phyloP scores from a whole-genome alignment of 2,113 vertebrate species.

The Zapus hudsonius region DNA sequence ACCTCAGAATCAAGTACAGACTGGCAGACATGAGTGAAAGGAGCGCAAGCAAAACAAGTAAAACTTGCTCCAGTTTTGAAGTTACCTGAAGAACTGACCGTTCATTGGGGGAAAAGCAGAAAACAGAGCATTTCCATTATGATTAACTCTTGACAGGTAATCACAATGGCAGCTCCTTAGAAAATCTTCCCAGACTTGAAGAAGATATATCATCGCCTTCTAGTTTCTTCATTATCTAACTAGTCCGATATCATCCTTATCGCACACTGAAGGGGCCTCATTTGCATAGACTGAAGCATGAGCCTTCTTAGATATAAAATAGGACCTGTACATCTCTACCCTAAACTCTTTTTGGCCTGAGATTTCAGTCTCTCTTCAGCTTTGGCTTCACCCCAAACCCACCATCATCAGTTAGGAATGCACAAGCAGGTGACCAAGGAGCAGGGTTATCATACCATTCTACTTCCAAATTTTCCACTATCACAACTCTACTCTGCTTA shows the following conservation, averaged over 20 bases:
- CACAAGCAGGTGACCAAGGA: neutral
- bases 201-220: neutral
- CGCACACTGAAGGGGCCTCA: neutral
- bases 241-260: neutral
- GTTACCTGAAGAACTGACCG: neutral
- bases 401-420: neutral
- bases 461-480: neutral
- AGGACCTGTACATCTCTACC: neutral
- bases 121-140: neutral
- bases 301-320: conserved; percentile 17
- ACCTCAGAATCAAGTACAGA: neutral
- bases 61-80: neutral
- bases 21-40: neutral
- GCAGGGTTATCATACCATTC: neutral
- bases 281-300: neutral
- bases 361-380: neutral
- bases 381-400: neutral
- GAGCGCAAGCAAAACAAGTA: neutral
- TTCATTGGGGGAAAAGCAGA: conserved; percentile 27
- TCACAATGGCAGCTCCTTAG: neutral
- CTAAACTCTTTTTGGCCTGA: neutral
- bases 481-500: neutral
- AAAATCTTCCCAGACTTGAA: neutral
- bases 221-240: neutral
- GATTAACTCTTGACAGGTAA: neutral